Evolutionary conservation across 2,888 invertebrate genomes (phyloP).

Genomic region (Hofmannophila pseudospretella): DNA sequence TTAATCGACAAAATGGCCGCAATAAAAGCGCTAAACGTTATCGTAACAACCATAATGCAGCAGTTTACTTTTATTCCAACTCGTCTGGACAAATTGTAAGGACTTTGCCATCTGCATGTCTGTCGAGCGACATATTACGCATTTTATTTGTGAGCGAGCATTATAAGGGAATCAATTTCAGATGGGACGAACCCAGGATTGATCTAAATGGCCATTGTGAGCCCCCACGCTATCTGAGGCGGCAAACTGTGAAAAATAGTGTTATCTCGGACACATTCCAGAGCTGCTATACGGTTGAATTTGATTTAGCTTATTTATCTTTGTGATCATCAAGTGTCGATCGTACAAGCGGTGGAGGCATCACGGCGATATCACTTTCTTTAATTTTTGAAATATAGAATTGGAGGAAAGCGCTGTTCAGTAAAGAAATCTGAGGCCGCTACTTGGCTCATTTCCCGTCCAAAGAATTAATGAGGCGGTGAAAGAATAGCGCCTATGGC

Average conservation of each 20-base stretch:
- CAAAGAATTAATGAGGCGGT: too few species aligned
- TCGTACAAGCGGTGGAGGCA: too few species aligned
- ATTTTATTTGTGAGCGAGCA: conserved; percentile 31
- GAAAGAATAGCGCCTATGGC: too few species aligned
- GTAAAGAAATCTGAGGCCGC: too few species aligned
- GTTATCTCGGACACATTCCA: too few species aligned
- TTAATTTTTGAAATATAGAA: too few species aligned
- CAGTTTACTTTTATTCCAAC: neutral
- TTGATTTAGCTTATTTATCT: too few species aligned
- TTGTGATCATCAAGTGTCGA: too few species aligned
- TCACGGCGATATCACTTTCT: too few species aligned
- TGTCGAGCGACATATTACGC: conserved; percentile 22
- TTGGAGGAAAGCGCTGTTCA: too few species aligned
- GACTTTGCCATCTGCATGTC: neutral
- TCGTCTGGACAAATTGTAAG: conserved; percentile 4
- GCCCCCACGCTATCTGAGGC: neutral
- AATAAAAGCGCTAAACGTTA: conserved; percentile 1
- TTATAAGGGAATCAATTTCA: conserved; percentile 34
- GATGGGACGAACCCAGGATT: conserved; percentile 12
- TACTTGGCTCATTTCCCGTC: too few species aligned
- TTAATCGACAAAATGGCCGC: neutral
- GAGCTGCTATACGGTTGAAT: too few species aligned
- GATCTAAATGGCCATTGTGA: neutral
- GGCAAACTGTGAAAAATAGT: neutral
- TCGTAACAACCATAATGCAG: neutral